phyloP scores from a whole-genome alignment of 2,113 vertebrate species.

The Stegostoma tigrinum region DNA sequence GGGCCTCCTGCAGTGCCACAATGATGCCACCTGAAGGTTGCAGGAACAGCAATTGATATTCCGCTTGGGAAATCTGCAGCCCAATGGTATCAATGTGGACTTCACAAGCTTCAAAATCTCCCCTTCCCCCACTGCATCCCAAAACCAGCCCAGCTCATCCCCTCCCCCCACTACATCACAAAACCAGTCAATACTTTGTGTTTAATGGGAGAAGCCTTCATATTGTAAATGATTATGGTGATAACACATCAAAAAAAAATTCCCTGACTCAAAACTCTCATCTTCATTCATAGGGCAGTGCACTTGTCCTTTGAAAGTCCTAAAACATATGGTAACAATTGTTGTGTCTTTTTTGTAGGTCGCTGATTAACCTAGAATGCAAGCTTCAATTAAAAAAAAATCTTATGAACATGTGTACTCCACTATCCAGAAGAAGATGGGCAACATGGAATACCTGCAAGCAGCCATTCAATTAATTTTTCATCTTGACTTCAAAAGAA shows the following conservation, averaged over 20 bases:
- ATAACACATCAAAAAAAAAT: not conserved
- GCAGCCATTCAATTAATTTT: not conserved
- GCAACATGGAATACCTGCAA: not conserved
- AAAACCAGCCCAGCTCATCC: too few species aligned
- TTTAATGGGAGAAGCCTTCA: not conserved
- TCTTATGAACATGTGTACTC: not conserved
- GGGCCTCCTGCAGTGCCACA: too few species aligned
- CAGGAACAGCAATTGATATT: too few species aligned
- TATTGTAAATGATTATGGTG: conserved; percentile 16
- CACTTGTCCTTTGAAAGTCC: not conserved
- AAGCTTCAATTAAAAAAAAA: not conserved
- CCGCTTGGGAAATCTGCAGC: too few species aligned
- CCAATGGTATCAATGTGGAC: too few species aligned
- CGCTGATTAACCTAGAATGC: not conserved
- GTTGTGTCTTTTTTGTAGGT: not conserved
- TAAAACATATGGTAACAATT: not conserved
- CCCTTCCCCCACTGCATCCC: too few species aligned
- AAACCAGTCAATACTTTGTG: not conserved
- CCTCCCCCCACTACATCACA: too few species aligned
- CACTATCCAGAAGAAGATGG: not conserved
- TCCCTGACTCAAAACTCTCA: not conserved
- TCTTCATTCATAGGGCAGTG: not conserved
- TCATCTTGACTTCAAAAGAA: not conserved
- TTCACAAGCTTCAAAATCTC: too few species aligned
- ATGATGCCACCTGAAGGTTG: too few species aligned